Conservation (phyloP, 2,888 invertebrate genomes). For the Bellardia pandia region DNA sequence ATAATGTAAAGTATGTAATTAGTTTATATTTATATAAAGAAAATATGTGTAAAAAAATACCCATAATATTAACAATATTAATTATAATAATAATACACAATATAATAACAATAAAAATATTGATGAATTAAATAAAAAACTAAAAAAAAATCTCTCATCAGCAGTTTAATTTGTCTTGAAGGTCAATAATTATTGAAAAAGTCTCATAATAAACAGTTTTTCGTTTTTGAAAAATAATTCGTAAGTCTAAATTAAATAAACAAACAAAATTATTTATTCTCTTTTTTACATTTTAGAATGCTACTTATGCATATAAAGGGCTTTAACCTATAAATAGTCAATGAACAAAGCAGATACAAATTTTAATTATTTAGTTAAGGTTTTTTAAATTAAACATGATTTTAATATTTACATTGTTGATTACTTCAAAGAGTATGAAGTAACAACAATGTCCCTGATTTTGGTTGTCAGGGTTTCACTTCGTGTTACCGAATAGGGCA, state of each 20-base stretch:
- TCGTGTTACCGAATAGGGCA: no score
- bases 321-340: no score
- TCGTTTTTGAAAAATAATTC: not conserved
- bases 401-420: no score
- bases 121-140: not conserved
- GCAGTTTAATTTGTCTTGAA: conserved; percentile 1
- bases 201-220: not conserved
- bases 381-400: no score
- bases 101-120: conserved; percentile 9
- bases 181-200: not conserved
- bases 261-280: not conserved
- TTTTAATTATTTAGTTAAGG: no score
- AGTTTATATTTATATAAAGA: not conserved
- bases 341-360: no score
- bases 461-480: no score
- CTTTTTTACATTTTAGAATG: no score
- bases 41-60: conserved; percentile 9
- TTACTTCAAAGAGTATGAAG: no score
- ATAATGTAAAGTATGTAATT: conserved; percentile 24
- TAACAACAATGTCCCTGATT: no score
- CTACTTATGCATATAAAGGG: no score
- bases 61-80: not conserved
- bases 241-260: not conserved
- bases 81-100: conserved; percentile 14
- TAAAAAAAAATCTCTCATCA: conserved; percentile 17